Percentiles rank a stretch among this genome's conserved stretches.
These are phyloP conservation scores for Hippocampus guttulatus DNA, from an alignment of 2,113 vertebrate genomes.

Conservation along the genomic window DNA sequence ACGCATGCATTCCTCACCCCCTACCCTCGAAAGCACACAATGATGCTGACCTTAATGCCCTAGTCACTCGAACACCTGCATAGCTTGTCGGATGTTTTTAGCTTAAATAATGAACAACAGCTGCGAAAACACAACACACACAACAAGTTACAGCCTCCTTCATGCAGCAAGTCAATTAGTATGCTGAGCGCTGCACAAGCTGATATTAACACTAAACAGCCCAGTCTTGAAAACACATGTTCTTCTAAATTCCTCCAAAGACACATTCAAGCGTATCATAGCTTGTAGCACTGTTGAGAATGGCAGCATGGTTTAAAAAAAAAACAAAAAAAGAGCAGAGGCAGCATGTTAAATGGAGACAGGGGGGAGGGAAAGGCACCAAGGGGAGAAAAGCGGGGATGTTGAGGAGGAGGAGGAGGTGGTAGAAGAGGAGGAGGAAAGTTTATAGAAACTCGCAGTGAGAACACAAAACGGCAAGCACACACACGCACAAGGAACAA, in stretches of 20 bases:
- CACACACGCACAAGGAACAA: slow-evolving; percentile 19
- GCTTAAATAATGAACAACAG: slow-evolving; percentile 26
- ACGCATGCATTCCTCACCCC: slow-evolving; percentile 54
- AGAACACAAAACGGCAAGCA: slow-evolving; percentile 29
- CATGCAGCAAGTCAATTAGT: slow-evolving; percentile 30
- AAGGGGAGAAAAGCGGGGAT: slow-evolving; percentile 40
- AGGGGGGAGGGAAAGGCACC: slow-evolving; percentile 37
- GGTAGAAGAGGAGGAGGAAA: slow-evolving; percentile 29
- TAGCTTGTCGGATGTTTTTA: slow-evolving; percentile 23
- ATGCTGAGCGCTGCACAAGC: slow-evolving; percentile 36
- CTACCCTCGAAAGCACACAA: slow-evolving; percentile 41
- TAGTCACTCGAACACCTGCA: slow-evolving; percentile 37
- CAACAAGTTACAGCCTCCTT: slow-evolving; percentile 54
- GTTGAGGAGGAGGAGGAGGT: slow-evolving; percentile 68
- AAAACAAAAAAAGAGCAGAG: slow-evolving; percentile 6
- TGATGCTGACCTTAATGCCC: slow-evolving; percentile 26
- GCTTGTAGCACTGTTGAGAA: slow-evolving; percentile 7
- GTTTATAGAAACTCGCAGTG: slow-evolving; percentile 40
- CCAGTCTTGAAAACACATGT: slow-evolving; percentile 11
- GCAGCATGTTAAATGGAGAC: slow-evolving; percentile 6
- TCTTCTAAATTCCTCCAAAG: slow-evolving; percentile 28
- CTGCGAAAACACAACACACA: slow-evolving; percentile 39
- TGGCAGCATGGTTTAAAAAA: slow-evolving; percentile 16
- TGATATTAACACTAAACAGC: slow-evolving; percentile 9
- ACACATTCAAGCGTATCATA: slow-evolving; percentile 7